These are phyloP conservation scores for Phalacrocorax aristotelis DNA, from an alignment of 2,113 vertebrate genomes.

Conservation along the genomic window DNA sequence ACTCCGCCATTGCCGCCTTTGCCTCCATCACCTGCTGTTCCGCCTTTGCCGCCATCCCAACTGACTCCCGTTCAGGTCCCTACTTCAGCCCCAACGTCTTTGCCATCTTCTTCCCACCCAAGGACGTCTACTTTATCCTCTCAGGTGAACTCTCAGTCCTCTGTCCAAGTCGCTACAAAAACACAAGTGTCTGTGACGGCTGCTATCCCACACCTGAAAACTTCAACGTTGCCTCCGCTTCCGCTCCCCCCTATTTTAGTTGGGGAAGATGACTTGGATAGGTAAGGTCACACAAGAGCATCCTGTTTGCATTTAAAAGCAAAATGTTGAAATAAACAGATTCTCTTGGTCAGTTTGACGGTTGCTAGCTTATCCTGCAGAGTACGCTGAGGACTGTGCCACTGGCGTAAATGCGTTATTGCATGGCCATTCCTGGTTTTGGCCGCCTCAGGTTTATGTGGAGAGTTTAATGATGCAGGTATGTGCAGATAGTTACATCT, in stretches of 20 bases:
- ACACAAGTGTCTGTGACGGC: conserved; percentile 75
- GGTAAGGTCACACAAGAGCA: conserved; percentile 75
- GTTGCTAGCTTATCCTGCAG: background rate
- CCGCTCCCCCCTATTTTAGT: conserved; percentile 91
- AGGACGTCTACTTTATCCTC: conserved; percentile 77
- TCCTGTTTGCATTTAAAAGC: background rate
- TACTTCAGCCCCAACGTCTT: conserved; percentile 61
- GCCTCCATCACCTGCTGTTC: conserved; percentile 66
- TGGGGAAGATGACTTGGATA: conserved; percentile 90
- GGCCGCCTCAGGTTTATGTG: background rate
- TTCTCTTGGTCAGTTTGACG: background rate
- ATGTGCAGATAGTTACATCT: background rate
- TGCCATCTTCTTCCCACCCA: conserved; percentile 71
- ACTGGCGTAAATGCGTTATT: fast-evolving
- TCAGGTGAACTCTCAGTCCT: conserved; percentile 84
- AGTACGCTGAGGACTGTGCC: fast-evolving
- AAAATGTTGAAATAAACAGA: background rate
- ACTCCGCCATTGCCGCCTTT: conserved; percentile 77
- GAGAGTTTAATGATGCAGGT: background rate
- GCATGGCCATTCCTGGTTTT: fast-evolving
- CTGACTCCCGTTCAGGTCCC: conserved; percentile 56
- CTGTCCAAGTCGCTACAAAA: conserved; percentile 78
- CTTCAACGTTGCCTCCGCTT: conserved; percentile 92
- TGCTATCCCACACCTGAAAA: conserved; percentile 86
- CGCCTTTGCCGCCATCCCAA: conserved; percentile 68